Percentiles rank a stretch among this genome's conserved stretches.
phyloP scores from a whole-genome alignment of 2,888 invertebrate species.

The Rhodophaea formosa region DNA sequence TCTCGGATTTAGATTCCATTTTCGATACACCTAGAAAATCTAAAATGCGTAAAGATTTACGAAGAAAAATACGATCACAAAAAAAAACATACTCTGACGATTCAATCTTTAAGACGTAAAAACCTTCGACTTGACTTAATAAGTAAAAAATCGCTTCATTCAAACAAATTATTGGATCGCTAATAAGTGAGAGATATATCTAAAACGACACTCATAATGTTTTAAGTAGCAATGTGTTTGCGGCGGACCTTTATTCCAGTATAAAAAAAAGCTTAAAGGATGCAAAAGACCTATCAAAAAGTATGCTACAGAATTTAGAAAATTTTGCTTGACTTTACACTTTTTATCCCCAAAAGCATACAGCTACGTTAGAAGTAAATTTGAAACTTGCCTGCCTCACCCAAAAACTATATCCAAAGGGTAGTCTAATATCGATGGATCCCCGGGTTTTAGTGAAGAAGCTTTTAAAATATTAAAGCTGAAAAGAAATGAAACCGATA shows the following conservation, averaged over 20 bases:
- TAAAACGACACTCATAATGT: slow-evolving; percentile 7
- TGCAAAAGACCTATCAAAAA: background rate
- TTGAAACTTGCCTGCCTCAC: slow-evolving; percentile 30
- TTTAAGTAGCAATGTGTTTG: slow-evolving; percentile 1
- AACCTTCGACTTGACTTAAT: slow-evolving; percentile 18
- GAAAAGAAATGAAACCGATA: background rate
- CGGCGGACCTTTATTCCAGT: background rate
- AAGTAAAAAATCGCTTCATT: slow-evolving; percentile 15
- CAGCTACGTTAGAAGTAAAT: slow-evolving; percentile 28
- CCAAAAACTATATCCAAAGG: slow-evolving; percentile 29
- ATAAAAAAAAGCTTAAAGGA: slow-evolving; percentile 6
- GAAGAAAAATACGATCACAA: background rate
- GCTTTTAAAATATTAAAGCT: too few relatives aligned
- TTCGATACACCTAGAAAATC: slow-evolving; percentile 17
- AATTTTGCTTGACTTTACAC: slow-evolving; percentile 25
- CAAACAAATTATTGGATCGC: slow-evolving; percentile 7
- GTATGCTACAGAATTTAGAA: slow-evolving; percentile 5
- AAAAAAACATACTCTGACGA: background rate
- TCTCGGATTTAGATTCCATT: slow-evolving; percentile 17
- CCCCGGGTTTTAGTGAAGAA: too few relatives aligned
- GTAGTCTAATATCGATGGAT: slow-evolving; percentile 28
- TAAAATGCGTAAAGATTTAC: background rate
- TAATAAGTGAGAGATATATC: slow-evolving; percentile 16
- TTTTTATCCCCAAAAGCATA: slow-evolving; percentile 29
- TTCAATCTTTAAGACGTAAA: background rate